A percentile compares a stretch with the other conserved stretches of the same genome.
Conservation (phyloP, 2,888 invertebrate genomes). For the Drosophila flavopinicola region DNA sequence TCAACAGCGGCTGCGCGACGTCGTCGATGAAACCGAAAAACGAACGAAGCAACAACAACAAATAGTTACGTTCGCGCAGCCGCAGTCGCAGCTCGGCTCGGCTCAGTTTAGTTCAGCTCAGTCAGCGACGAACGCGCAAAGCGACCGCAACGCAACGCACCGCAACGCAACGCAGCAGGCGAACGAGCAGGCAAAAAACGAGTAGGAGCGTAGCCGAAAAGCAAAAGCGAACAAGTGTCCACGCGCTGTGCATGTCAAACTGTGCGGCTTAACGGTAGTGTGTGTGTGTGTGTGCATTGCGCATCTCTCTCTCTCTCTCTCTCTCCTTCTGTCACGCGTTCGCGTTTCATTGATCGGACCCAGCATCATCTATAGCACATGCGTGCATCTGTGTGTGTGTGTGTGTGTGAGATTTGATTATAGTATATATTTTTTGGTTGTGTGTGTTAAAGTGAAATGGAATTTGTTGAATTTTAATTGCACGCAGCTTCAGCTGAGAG, state of each 20-base stretch:
- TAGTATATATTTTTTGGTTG: constrained; percentile 15
- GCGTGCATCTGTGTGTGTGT: too few species aligned
- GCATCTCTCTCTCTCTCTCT: neutral
- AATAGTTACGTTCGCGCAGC: constrained; percentile 44
- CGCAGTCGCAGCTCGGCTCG: too few species aligned
- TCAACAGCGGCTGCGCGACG: constrained; percentile 17
- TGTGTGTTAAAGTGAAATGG: constrained; percentile 67
- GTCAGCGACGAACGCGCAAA: too few species aligned
- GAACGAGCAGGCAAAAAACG: constrained; percentile 17
- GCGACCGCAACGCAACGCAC: neutral
- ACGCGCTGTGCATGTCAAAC: constrained; percentile 19
- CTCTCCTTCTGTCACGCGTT: constrained; percentile 3
- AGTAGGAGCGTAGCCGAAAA: constrained; percentile 26
- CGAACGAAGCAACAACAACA: too few species aligned
- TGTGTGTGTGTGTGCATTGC: constrained; percentile 28
- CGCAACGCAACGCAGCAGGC: constrained; percentile 32
- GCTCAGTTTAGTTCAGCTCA: too few species aligned
- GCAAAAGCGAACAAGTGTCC: constrained; percentile 32
- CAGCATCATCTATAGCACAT: constrained; percentile 33
- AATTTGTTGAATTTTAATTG: constrained; percentile 76
- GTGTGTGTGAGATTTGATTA: constrained; percentile 20
- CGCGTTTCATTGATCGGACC: constrained; percentile 43
- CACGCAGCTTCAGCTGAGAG: constrained; percentile 56
- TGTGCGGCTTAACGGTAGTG: constrained; percentile 32
- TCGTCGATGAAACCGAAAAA: constrained; percentile 18